phyloP scores from a whole-genome alignment of 2,888 invertebrate species.

The Lepas anatifera region DNA sequence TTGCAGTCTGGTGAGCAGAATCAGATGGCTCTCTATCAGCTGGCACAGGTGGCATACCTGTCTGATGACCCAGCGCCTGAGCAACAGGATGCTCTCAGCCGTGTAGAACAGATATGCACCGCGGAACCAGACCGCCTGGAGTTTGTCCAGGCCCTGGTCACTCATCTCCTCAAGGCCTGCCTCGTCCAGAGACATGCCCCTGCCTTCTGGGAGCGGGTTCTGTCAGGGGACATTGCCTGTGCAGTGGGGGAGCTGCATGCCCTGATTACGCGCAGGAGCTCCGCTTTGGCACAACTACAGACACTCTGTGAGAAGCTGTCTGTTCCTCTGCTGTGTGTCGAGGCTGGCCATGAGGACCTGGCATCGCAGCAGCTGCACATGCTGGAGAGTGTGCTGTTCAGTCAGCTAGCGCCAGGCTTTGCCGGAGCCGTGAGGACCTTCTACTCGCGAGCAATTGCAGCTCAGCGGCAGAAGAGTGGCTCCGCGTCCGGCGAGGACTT shows the following conservation, averaged over 20 bases:
- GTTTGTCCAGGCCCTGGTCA: neutral
- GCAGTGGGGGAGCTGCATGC: constrained; percentile 43
- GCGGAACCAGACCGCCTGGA: neutral
- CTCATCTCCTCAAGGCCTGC: neutral
- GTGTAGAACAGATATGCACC: neutral
- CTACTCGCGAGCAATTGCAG: neutral
- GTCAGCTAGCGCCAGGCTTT: neutral
- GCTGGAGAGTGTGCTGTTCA: constrained; percentile 12
- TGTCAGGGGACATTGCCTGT: constrained; percentile 33
- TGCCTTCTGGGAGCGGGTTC: constrained; percentile 30
- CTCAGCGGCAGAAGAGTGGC: neutral
- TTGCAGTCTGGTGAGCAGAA: no score
- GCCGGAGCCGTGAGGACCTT: neutral
- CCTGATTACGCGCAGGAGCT: constrained; percentile 33
- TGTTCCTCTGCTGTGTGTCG: neutral
- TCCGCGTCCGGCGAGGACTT: neutral
- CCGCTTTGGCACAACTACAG: neutral
- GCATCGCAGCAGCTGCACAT: constrained; percentile 26
- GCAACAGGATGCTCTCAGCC: neutral
- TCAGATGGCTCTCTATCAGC: no score
- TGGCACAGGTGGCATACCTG: neutral
- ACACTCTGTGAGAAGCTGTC: neutral
- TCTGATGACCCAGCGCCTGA: neutral
- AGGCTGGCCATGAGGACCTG: constrained; percentile 25
- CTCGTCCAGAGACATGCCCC: neutral